Base-by-base conservation (phyloP, 2,113 vertebrate genomes). In the Boleophthalmus pectinirostris region DNA sequence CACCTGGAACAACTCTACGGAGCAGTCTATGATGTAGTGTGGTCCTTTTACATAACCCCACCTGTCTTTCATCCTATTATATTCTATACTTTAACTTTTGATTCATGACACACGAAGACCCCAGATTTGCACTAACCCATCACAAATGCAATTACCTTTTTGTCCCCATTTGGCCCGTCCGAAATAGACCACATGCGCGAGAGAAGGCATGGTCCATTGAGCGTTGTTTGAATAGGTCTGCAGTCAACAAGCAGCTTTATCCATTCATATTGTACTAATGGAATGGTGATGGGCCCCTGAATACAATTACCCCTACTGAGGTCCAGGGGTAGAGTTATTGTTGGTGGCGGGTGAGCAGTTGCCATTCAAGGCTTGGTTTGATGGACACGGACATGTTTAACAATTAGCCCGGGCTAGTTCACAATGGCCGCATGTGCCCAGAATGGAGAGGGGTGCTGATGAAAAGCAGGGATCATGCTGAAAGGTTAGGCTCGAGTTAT, bases 351-450 rank as follows among this genome's bases (percentile, higher is more conserved):
- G 56, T 77, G 81, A 89, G 73, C 35, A 82, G 74, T 79, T 82
- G 85, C 74, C 89, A 72, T 77, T 75, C 77, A 71, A 82, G 85
- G 86, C 58, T 77, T 43, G 72, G 72, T 71, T 81, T 93, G 91
- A 92, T 88, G 90, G 91, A 92, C 91, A 87, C 76, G 81, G 85
- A 90, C 89, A 92, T 79, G 87, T 88, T 88, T 85, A 90, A 87
- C 88, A 92, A 92, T 92, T 91, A 91, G 87, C 82, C 82, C 5
- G 57, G 79, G 70, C 75, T 7, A 68, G 74, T 75, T 71, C 74
- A 82, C 77, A 80, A 67, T 71, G 71, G 70, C 79, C 12, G 68
- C 70, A 76, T 63, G 82, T 63, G 82, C 77, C 75, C 69, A 35
- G 78, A 46, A 72, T 70, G 77, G 70, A 79, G 80, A 74, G 69